phyloP scores from a whole-genome alignment of 2,888 invertebrate species.

The Atherix ibis region DNA sequence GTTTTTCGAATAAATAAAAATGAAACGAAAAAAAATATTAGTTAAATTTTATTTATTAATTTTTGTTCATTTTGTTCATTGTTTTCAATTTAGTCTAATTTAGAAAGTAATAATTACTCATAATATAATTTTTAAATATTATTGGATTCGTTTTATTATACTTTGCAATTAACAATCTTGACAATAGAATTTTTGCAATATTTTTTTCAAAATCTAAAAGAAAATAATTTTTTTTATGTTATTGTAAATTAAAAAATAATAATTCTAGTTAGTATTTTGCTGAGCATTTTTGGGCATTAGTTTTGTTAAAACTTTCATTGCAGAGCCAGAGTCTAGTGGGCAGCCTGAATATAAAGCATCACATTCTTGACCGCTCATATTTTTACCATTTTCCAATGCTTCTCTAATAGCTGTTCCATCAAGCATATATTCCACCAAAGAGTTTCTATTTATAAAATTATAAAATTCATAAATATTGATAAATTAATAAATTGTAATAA shows the following conservation, averaged over 20 bases:
- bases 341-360: conserved; percentile 49
- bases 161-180: too few relatives aligned
- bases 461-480: not conserved
- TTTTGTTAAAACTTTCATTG: conserved; percentile 50
- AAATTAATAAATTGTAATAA: not conserved
- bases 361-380: conserved; percentile 33
- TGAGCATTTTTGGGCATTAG: conserved; percentile 42
- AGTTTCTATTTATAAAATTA: conserved; percentile 39
- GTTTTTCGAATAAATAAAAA: too few relatives aligned
- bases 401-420: conserved; percentile 58
- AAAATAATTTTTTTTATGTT: too few relatives aligned
- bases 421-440: conserved; percentile 48
- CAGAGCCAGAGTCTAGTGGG: conserved; percentile 49
- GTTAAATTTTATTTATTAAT: too few relatives aligned
- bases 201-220: too few relatives aligned
- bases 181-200: too few relatives aligned
- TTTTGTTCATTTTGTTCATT: too few relatives aligned
- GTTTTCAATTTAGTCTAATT: too few relatives aligned
- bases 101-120: too few relatives aligned
- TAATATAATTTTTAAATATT: too few relatives aligned
- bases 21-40: too few relatives aligned
- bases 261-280: conserved; percentile 2
- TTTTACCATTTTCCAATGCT: conserved; percentile 46
- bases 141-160: too few relatives aligned
- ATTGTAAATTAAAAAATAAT: not conserved